These are phyloP conservation scores for Pagrus major DNA, from an alignment of 2,113 vertebrate species.

Conservation along the genomic window DNA sequence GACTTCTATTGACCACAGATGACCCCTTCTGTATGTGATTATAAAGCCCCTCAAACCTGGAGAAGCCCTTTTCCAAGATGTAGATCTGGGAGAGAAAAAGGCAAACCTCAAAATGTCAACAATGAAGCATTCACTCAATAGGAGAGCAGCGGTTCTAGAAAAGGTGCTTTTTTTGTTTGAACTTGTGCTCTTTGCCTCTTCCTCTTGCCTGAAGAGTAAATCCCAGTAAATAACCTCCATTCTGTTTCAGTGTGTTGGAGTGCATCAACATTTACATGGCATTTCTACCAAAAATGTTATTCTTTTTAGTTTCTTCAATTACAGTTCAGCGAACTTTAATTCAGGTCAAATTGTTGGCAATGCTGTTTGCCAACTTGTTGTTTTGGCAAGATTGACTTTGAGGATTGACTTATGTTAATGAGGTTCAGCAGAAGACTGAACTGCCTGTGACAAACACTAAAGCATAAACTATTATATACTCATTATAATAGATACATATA, in stretches of 20 bases:
- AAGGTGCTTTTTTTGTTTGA: neutral
- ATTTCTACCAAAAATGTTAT: slow-evolving; percentile 4
- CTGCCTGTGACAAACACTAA: neutral
- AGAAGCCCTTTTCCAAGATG: slow-evolving; percentile 20
- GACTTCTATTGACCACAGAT: slow-evolving; percentile 39
- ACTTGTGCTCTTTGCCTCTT: neutral
- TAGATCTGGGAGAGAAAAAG: slow-evolving; percentile 33
- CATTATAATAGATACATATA: too few relatives aligned
- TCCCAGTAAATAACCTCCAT: slow-evolving; percentile 13
- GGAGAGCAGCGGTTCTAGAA: neutral
- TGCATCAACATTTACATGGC: neutral
- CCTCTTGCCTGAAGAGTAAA: neutral
- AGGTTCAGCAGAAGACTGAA: slow-evolving; percentile 33
- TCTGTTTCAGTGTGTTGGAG: neutral
- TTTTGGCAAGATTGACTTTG: slow-evolving; percentile 33
- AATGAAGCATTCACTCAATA: slow-evolving; percentile 7
- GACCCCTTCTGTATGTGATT: slow-evolving; percentile 44
- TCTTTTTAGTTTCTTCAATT: slow-evolving; percentile 20
- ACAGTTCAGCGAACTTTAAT: slow-evolving; percentile 19
- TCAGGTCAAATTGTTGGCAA: slow-evolving; percentile 25
- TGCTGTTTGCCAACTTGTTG: slow-evolving; percentile 39
- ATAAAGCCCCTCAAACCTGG: slow-evolving; percentile 33
- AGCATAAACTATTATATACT: too few relatives aligned
- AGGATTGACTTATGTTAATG: slow-evolving; percentile 50
- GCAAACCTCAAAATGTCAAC: slow-evolving; percentile 55